A percentile compares a stretch with the other conserved stretches of the same genome.
Conservation (phyloP, 2,113 vertebrate genomes). For the Tyrannus savana region DNA sequence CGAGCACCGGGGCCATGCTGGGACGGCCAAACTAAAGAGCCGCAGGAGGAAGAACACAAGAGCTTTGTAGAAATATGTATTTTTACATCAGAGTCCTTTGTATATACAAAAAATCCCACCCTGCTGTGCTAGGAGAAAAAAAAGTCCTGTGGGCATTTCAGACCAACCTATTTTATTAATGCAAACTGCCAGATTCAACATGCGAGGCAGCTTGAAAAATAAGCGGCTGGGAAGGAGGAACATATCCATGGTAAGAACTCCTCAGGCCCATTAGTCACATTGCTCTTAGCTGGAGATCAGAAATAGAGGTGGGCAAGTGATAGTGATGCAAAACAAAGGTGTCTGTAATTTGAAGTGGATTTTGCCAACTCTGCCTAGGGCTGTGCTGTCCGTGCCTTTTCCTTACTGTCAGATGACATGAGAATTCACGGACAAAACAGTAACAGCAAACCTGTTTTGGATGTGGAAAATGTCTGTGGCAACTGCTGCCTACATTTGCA, state of each 20-base stretch:
- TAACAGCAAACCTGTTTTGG: background rate
- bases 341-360: background rate
- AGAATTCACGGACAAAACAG: background rate
- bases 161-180: slow-evolving; percentile 9
- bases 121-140: slow-evolving; percentile 11
- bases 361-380: background rate
- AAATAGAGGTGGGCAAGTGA: background rate
- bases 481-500: background rate
- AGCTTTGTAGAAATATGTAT: background rate
- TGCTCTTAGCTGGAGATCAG: background rate
- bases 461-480: background rate
- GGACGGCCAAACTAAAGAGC: background rate
- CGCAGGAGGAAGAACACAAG: background rate
- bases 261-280: background rate
- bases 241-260: background rate
- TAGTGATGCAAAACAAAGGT: background rate
- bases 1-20: accelerated
- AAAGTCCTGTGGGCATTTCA: slow-evolving; percentile 25
- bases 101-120: background rate
- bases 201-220: background rate
- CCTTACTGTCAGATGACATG: background rate
- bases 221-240: background rate
- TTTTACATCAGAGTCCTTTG: slow-evolving; percentile 9
- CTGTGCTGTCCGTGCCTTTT: background rate
- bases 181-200: background rate